These are phyloP conservation scores for Pterostichus niger DNA, from an alignment of 2,888 invertebrate genomes.

Conservation along the genomic window DNA sequence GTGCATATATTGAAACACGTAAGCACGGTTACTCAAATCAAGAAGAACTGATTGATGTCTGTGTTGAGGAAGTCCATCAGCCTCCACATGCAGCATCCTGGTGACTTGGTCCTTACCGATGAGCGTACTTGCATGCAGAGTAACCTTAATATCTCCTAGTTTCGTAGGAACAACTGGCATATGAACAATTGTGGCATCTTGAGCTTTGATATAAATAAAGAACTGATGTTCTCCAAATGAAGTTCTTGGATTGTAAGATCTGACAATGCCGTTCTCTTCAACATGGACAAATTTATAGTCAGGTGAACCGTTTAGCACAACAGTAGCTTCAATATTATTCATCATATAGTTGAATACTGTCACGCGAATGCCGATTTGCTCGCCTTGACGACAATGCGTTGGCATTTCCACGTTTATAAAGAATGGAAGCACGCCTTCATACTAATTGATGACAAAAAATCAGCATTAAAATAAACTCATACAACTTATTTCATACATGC, in stretches of 20 bases:
- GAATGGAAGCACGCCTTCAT: conserved; percentile 94
- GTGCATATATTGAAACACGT: conserved; percentile 96
- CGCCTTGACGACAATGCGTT: conserved; percentile 89
- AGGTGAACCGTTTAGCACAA: conserved; percentile 90
- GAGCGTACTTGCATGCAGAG: conserved; percentile 87
- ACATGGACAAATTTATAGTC: conserved; percentile 96
- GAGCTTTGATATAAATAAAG: conserved; percentile 90
- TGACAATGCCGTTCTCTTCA: conserved; percentile 91
- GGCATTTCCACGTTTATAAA: conserved; percentile 98
- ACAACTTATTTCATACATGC: no score
- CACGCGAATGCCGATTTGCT: conserved; percentile 95
- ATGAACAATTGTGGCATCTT: conserved; percentile 90
- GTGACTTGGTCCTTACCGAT: conserved; percentile 86
- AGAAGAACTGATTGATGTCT: conserved; percentile 95
- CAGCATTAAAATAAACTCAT: no score
- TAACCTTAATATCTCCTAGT: conserved; percentile 87
- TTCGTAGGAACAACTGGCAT: conserved; percentile 93
- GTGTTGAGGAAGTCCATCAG: conserved; percentile 95
- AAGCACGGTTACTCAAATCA: conserved; percentile 94
- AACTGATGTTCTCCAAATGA: conserved; percentile 97
- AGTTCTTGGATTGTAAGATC: conserved; percentile 93
- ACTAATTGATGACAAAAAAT: conserved; percentile 78
- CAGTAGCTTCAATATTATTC: conserved; percentile 89
- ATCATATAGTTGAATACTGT: conserved; percentile 97
- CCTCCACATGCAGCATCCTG: conserved; percentile 85